Evolutionary conservation across 2,113 vertebrate genomes (phyloP), one percentile per base, ranked within the genome.

Genomic region (Boleophthalmus pectinirostris): DNA sequence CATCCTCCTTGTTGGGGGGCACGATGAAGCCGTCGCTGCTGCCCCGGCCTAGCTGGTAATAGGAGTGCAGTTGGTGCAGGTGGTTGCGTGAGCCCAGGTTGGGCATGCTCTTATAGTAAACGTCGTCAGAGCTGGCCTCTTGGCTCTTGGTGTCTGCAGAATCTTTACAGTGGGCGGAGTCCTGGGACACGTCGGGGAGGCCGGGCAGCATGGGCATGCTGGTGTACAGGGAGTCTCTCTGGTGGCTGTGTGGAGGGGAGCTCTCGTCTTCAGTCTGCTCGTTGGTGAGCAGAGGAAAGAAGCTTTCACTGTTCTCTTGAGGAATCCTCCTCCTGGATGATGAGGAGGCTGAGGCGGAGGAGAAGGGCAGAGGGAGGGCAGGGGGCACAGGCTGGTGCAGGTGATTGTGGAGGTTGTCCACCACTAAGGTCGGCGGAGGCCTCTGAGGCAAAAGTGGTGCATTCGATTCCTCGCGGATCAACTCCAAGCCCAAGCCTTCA

Each of bases 41-140:
- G 78, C 98, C 98, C 46, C 97, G 95, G 0, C 96, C 97, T 53
- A 98, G 94, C 83, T 97, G 98, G 94, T 98, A 98, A 91, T 98
- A 98, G 76, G 95, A 95, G 88, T 97, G 96, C 88, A 98, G 95
- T 93, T 97, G 97, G 80, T 97, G 96, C 68, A 97, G 89, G 80
- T 98, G 96, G 88, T 96, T 96, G 21, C 95, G 93, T 58, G 96
- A 96, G 92, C 97, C 98, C 49, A 98, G 87, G 92, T 99, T 98
- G 85, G 98, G 98, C 98, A 99, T 98, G 92, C 97, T 99, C 90
- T 99, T 99, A 94, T 98, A 99, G 95, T 97, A 98, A 82, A 97
- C 95, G 33, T 99, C 98, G 0, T 98, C 97, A 0, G 79, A 75
- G 83, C 88, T 82, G 72, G 86, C 88, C 74, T 92, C 86, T 1